Evolutionary conservation across 2,888 invertebrate species (phyloP).

Genomic region (Trypoxylon attenuatum): DNA sequence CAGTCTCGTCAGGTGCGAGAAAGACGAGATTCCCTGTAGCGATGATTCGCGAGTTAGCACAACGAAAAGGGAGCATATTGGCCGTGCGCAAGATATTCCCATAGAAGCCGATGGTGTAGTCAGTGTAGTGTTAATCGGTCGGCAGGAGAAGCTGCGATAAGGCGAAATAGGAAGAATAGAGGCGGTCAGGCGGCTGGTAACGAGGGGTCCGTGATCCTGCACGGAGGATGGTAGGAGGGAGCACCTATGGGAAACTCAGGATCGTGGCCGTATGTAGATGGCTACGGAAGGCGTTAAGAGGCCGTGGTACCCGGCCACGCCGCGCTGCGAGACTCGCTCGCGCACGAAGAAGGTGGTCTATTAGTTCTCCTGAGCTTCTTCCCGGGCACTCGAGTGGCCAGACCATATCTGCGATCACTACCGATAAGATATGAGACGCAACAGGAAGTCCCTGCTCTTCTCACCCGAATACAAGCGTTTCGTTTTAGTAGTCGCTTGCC

Average conservation of each 20-base stretch:
- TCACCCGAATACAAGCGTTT: constrained; percentile 67
- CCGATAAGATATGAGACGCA: constrained; percentile 70
- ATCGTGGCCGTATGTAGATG: constrained; percentile 69
- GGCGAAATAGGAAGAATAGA: constrained; percentile 52
- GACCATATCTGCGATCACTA: constrained; percentile 67
- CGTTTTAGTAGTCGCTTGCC: constrained; percentile 58
- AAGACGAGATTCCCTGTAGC: too few species aligned
- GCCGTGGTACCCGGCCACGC: constrained; percentile 53
- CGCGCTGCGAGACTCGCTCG: constrained; percentile 60
- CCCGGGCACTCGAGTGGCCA: constrained; percentile 39
- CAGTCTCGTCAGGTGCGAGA: too few species aligned
- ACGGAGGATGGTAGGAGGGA: constrained; percentile 38
- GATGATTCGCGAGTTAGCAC: constrained; percentile 19
- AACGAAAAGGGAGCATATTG: not conserved
- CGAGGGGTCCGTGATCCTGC: constrained; percentile 52
- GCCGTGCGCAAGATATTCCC: constrained; percentile 26
- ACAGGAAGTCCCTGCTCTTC: constrained; percentile 66
- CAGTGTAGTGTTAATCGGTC: constrained; percentile 45
- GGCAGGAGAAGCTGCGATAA: constrained; percentile 45
- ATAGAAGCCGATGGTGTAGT: constrained; percentile 29
- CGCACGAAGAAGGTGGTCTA: constrained; percentile 69
- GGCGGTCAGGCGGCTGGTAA: constrained; percentile 39
- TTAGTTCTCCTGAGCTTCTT: constrained; percentile 67
- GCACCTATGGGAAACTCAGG: constrained; percentile 62
- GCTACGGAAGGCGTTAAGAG: constrained; percentile 63